Evolutionary conservation across 2,888 invertebrate genomes (phyloP).

Genomic region (Coremacera marginata): DNA sequence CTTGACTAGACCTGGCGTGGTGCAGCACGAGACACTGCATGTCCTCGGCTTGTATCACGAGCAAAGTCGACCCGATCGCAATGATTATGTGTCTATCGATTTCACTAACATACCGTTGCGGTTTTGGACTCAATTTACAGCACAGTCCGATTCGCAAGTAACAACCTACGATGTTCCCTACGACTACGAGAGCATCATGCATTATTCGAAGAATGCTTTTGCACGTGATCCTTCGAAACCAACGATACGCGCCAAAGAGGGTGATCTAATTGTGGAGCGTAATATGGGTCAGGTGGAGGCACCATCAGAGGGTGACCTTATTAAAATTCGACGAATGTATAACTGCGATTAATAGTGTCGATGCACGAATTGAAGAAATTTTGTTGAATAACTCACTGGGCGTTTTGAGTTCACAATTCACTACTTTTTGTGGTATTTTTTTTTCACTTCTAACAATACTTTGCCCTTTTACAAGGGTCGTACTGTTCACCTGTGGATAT

Average conservation of each 20-base stretch:
- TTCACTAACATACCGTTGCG: conserved; percentile 63
- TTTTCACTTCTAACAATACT: too few species aligned
- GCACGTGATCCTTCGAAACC: conserved; percentile 58
- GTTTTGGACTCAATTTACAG: conserved; percentile 63
- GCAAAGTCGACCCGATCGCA: conserved; percentile 65
- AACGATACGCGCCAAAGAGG: conserved; percentile 57
- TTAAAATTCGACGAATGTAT: conserved; percentile 64
- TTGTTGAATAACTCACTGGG: too few species aligned
- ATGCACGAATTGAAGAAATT: too few species aligned
- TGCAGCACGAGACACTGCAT: conserved; percentile 67
- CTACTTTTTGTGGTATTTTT: too few species aligned
- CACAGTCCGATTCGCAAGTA: conserved; percentile 53
- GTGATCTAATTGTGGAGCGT: conserved; percentile 51
- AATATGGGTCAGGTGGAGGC: conserved; percentile 60
- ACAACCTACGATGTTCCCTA: conserved; percentile 59
- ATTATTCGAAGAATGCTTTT: conserved; percentile 62
- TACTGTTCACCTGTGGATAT: too few species aligned
- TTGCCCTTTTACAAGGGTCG: too few species aligned
- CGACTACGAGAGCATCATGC: conserved; percentile 64
- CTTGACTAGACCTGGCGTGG: conserved; percentile 56
- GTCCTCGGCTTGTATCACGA: conserved; percentile 66
- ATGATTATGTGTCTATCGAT: conserved; percentile 61
- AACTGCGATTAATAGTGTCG: conserved; percentile 51
- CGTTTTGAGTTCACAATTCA: too few species aligned
- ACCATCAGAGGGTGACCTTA: conserved; percentile 61